Evolutionary conservation across 2,113 vertebrate species (phyloP).

Genomic region (Percina caprodes): DNA sequence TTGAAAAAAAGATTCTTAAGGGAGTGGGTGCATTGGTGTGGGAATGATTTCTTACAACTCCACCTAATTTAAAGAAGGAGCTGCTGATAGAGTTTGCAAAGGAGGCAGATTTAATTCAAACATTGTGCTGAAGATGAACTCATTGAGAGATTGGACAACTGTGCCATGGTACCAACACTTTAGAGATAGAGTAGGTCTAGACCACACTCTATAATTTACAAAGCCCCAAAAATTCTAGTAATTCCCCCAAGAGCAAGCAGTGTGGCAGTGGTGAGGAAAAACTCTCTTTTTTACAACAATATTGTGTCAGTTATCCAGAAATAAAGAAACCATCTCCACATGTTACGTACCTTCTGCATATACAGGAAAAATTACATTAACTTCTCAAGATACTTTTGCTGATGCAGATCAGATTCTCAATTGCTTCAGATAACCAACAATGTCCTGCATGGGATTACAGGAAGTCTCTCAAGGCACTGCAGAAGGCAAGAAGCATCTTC

Average conservation of each 20-base stretch:
- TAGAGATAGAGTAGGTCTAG: too few species aligned
- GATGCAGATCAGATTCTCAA: not conserved
- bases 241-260: too few species aligned
- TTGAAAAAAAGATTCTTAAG: not conserved
- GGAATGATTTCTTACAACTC: conserved; percentile 21
- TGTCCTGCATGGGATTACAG: not conserved
- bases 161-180: not conserved
- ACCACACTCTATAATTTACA: too few species aligned
- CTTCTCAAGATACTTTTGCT: not conserved
- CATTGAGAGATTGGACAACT: conserved; percentile 6
- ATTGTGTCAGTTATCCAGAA: not conserved
- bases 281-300: not conserved
- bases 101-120: conserved; percentile 22
- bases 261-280: too few species aligned
- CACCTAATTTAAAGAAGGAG: conserved; percentile 14
- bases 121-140: conserved; percentile 29
- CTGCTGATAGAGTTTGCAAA: conserved; percentile 27
- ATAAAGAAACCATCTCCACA: not conserved
- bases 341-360: not conserved
- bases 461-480: conserved; percentile 14
- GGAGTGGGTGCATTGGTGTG: conserved; percentile 15
- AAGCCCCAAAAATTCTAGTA: too few species aligned
- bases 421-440: not conserved
- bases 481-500: conserved; percentile 34
- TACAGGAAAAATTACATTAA: not conserved